These are phyloP conservation scores for Syrphus vitripennis DNA, from an alignment of 2,888 invertebrate genomes.

Conservation along the genomic window DNA sequence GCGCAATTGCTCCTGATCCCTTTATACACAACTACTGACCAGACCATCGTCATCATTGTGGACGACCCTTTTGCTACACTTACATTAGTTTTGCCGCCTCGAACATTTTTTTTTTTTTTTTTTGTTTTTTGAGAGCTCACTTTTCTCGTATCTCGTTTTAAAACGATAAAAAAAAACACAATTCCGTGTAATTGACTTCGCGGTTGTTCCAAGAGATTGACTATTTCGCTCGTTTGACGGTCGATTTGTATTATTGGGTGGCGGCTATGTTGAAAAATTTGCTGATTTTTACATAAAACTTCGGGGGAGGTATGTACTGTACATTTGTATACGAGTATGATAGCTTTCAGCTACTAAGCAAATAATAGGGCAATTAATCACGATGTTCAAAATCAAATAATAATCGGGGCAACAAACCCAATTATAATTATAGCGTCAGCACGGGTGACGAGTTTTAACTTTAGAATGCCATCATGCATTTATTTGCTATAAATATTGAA, in stretches of 20 bases:
- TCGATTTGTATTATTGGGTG: slow-evolving; percentile 57
- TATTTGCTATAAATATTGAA: background rate
- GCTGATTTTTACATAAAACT: slow-evolving; percentile 42
- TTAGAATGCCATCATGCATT: slow-evolving; percentile 61
- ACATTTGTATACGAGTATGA: background rate
- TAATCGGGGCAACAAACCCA: slow-evolving; percentile 49
- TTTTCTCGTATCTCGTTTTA: slow-evolving; percentile 36
- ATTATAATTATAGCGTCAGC: slow-evolving; percentile 47
- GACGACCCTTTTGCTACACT: background rate
- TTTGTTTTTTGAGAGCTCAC: no score
- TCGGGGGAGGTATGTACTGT: slow-evolving; percentile 33
- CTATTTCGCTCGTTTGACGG: slow-evolving; percentile 38
- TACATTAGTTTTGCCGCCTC: slow-evolving; percentile 3
- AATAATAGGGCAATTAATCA: slow-evolving; percentile 63
- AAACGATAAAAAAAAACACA: slow-evolving; percentile 65
- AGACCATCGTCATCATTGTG: background rate
- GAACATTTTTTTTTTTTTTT: background rate
- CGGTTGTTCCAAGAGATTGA: slow-evolving; percentile 68
- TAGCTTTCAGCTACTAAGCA: background rate
- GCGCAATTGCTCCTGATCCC: slow-evolving; percentile 14
- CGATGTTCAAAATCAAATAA: background rate
- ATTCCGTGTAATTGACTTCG: slow-evolving; percentile 71
- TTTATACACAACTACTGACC: background rate
- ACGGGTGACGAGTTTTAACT: slow-evolving; percentile 33
- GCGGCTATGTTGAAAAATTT: slow-evolving; percentile 23